A percentile compares a stretch with the other conserved stretches of the same genome.
These are phyloP conservation scores for Delichon dasypus DNA, from an alignment of 2,797 vertebrate genomes.

Conservation along the genomic window DNA sequence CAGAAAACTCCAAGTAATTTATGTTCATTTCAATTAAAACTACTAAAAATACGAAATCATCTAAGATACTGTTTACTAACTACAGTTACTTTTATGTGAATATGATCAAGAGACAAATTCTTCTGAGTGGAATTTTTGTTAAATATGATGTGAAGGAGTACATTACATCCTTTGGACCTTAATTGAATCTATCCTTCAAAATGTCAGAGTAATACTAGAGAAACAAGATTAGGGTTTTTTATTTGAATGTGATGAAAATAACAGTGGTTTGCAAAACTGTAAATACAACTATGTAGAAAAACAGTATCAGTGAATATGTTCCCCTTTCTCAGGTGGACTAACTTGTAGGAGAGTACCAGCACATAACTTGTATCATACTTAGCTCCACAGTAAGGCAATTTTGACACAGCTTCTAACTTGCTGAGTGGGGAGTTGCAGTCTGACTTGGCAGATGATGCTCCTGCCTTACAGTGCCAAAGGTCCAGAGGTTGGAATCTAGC, in stretches of 20 bases:
- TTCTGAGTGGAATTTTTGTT: not conserved
- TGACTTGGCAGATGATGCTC: not conserved
- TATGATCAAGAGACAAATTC: not conserved
- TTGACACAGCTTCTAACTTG: not conserved
- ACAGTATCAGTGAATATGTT: not conserved
- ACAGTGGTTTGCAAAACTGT: not conserved
- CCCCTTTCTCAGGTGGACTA: not conserved
- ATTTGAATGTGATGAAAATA: not conserved
- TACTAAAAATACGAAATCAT: not conserved
- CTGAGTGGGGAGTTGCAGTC: not conserved
- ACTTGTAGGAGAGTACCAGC: not conserved
- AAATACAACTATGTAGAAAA: not conserved
- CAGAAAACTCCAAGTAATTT: not conserved
- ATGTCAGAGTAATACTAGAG: not conserved
- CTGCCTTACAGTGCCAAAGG: not conserved
- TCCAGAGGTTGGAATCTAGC: not conserved
- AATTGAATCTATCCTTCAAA: not conserved
- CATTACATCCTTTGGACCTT: not conserved
- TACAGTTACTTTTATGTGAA: not conserved
- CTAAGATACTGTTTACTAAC: not conserved
- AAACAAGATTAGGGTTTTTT: not conserved
- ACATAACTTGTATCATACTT: not conserved
- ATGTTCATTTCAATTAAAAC: not conserved
- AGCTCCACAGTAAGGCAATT: not conserved
- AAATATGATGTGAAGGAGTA: not conserved